phyloP scores from a whole-genome alignment of 2,113 vertebrate genomes.

The Hiodon alosoides region DNA sequence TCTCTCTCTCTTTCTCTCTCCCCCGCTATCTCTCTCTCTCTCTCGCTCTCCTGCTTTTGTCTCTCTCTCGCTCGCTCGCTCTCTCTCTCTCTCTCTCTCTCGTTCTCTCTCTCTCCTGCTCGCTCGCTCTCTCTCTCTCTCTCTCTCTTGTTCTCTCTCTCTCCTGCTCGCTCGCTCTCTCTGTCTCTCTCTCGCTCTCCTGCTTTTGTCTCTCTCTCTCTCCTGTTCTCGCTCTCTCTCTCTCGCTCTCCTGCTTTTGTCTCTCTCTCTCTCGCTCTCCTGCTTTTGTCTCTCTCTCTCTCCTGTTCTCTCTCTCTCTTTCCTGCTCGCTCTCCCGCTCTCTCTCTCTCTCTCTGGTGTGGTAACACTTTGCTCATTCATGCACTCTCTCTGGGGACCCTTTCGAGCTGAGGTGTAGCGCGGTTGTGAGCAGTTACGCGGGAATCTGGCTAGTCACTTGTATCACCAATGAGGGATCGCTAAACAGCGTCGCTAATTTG shows the following conservation, averaged over 20 bases:
- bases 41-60: neutral
- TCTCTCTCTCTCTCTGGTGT: neutral
- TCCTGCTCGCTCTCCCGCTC: conserved; percentile 10
- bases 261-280: neutral
- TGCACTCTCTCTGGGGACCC: neutral
- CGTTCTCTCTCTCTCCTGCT: neutral
- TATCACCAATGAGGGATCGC: neutral
- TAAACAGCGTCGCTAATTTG: no score
- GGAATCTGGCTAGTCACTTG: neutral
- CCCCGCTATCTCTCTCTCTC: no score
- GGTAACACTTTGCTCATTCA: neutral
- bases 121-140: neutral
- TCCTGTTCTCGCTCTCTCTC: no score
- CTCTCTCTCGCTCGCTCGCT: no score
- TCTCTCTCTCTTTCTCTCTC: no score
- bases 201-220: no score
- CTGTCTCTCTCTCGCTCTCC: no score
- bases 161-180: no score
- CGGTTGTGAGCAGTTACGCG: no score
- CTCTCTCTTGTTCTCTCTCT: no score
- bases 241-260: neutral
- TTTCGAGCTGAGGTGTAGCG: no score
- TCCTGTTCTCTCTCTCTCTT: neutral
- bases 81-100: no score
- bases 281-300: neutral